These are phyloP conservation scores for Ladona fulva DNA, from an alignment of 1,140 invertebrate species.

Conservation along the genomic window DNA sequence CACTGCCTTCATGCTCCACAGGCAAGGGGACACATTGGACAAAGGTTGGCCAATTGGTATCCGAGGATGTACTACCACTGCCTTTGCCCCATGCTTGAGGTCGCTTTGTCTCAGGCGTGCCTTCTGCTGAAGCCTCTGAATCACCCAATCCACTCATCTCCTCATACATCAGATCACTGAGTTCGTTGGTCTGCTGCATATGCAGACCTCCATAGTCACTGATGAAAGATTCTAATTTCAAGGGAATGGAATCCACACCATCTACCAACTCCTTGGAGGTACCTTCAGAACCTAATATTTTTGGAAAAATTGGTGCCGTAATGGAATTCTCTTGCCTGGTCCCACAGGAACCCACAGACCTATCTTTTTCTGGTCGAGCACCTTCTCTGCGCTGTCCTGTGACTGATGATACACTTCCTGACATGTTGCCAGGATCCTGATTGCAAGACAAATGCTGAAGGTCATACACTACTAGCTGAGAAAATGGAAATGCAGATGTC, in stretches of 20 bases:
- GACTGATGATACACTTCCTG: not conserved
- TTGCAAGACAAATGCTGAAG: not conserved
- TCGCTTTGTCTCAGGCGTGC: not conserved
- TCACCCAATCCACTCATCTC: not conserved
- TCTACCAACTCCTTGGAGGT: not conserved
- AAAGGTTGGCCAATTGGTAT: slow-evolving; percentile 29
- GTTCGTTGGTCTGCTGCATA: not conserved
- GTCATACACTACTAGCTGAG: not conserved
- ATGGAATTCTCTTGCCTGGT: not conserved
- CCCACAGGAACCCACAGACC: not conserved
- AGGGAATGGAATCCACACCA: not conserved
- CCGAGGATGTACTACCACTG: not conserved
- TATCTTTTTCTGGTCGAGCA: not conserved
- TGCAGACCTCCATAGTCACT: not conserved
- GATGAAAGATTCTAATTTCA: not conserved
- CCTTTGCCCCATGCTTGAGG: not conserved
- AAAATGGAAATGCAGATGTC: not conserved
- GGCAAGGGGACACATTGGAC: slow-evolving; percentile 32
- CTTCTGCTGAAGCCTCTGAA: not conserved
- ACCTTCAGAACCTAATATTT: not conserved
- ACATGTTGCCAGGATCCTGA: not conserved
- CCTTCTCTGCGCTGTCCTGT: not conserved
- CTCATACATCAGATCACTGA: not conserved
- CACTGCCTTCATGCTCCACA: slow-evolving; percentile 33
- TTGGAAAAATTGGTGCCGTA: not conserved